These are phyloP conservation scores for Stenotaenia linearis DNA, from an alignment of 2,888 invertebrate species.

Conservation along the genomic window DNA sequence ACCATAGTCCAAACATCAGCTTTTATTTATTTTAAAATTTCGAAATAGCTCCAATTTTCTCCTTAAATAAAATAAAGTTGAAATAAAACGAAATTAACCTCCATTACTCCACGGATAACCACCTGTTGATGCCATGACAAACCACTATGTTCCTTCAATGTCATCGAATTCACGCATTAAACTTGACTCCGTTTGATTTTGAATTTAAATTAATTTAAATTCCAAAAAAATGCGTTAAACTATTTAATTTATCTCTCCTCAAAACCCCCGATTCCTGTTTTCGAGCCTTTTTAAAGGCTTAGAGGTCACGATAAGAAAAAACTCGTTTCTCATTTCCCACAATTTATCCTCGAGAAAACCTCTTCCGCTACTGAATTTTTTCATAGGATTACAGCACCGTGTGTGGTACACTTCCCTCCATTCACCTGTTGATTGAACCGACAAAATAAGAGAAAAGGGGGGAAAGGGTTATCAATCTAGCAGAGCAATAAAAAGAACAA, in stretches of 20 bases:
- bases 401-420: neutral
- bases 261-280: too few species aligned
- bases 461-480: slow-evolving; percentile 13
- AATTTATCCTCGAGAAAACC: neutral
- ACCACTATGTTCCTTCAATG: too few species aligned
- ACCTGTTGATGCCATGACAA: neutral
- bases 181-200: too few species aligned
- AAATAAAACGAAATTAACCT: neutral
- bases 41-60: too few species aligned
- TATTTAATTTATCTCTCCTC: too few species aligned
- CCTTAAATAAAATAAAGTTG: neutral
- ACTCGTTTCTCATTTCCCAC: neutral
- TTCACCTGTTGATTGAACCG: neutral
- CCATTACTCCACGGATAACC: neutral
- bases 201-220: neutral
- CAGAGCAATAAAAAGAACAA: neutral
- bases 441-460: neutral
- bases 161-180: too few species aligned
- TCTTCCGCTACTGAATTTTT: too few species aligned
- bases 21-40: neutral
- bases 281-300: neutral
- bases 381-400: neutral
- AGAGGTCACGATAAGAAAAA: neutral
- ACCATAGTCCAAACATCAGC: neutral
- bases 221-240: too few species aligned